Evolutionary conservation across 2,113 vertebrate genomes (phyloP), one percentile per base, ranked within the genome.

Genomic region (Amphiprion percula): DNA sequence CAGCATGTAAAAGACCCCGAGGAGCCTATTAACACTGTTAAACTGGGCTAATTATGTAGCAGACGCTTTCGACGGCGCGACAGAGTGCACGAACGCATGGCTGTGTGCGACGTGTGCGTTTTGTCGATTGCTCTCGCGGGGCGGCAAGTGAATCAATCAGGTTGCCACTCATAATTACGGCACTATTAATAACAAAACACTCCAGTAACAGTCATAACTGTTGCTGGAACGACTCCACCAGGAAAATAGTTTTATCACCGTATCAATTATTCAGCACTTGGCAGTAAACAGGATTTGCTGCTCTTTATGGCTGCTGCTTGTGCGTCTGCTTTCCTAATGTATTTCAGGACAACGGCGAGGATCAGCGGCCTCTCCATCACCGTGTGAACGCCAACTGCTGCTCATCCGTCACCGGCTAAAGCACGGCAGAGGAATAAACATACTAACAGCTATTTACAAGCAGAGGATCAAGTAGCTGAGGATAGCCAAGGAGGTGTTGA

Each of bases 11-110:
- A 70, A 87, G 54, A 85, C 84, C 77, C 83, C 0, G 56, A 87
- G 85, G 87, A 89, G 70, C 81, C 72, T 68, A 88, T 87, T 92
- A 93, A 82, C 80, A 83, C 63, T 55, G 83, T 72, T 88, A 91
- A 92, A 92, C 77, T 90, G 66, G 87, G 90, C 80, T 92, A 91
- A 93, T 92, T 89, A 89, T 28, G 26, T 50, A 49, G 70, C 79
- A 79, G 82, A 64, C 82, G 69, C 73, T 62, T 84, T 74, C 84
- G 63, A 83, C 68, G 47, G 65, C 6, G 75, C 33, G 26, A 66
- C 68, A 26, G 53, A 39, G 74, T 7, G 33, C 8, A 10, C 12
- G 10, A 3, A 44, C 8, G 41, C 41, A 9, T 9, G 41, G 3
- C 63, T 72, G 50, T 47, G 85, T 23, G 66, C 70, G 65, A 41